phyloP scores from a whole-genome alignment of 2,888 invertebrate genomes.

The Beris chalybata region DNA sequence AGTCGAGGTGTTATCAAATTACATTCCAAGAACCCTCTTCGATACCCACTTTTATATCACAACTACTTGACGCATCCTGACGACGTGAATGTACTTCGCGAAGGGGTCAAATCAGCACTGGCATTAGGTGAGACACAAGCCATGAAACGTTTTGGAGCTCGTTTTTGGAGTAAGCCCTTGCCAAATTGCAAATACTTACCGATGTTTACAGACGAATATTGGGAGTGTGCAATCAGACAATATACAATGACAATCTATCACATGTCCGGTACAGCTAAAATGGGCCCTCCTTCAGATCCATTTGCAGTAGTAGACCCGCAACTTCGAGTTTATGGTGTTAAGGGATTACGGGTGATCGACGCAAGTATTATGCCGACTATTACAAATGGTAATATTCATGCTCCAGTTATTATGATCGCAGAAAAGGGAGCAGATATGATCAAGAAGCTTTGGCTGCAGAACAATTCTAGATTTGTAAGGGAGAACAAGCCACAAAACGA shows the following conservation, averaged over 20 bases:
- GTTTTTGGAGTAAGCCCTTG: slow-evolving; percentile 71
- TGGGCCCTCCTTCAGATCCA: slow-evolving; percentile 77
- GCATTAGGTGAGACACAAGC: slow-evolving; percentile 79
- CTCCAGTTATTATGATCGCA: slow-evolving; percentile 84
- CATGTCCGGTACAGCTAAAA: slow-evolving; percentile 80
- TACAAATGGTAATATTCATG: slow-evolving; percentile 85
- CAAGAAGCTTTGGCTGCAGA: slow-evolving; percentile 68
- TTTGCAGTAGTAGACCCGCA: slow-evolving; percentile 81
- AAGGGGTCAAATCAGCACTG: slow-evolving; percentile 83
- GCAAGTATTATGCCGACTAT: slow-evolving; percentile 87
- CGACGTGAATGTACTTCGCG: slow-evolving; percentile 79
- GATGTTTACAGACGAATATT: slow-evolving; percentile 79
- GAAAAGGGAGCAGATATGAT: slow-evolving; percentile 85
- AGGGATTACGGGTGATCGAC: slow-evolving; percentile 80
- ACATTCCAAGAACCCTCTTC: slow-evolving; percentile 67
- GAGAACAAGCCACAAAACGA: not conserved
- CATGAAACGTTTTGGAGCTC: slow-evolving; percentile 76
- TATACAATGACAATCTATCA: slow-evolving; percentile 89
- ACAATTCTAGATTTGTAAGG: slow-evolving; percentile 31
- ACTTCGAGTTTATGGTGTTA: slow-evolving; percentile 74
- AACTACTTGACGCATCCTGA: slow-evolving; percentile 88
- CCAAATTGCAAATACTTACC: slow-evolving; percentile 84
- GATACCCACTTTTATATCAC: slow-evolving; percentile 86
- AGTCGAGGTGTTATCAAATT: slow-evolving; percentile 80
- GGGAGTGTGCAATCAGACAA: slow-evolving; percentile 81